phyloP scores from a whole-genome alignment of 2,113 vertebrate genomes.

The Telmatochromis sp. region DNA sequence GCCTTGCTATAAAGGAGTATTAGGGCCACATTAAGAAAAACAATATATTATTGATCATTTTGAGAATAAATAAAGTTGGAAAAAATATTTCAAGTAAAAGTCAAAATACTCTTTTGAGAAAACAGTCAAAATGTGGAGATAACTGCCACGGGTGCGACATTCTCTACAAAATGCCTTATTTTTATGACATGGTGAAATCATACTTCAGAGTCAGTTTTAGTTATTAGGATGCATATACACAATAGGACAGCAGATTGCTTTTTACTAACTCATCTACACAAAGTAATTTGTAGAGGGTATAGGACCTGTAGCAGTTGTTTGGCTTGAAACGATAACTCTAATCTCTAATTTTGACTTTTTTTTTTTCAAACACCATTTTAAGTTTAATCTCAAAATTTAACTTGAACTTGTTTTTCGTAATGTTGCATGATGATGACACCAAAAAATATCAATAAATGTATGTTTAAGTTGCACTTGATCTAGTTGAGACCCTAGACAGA shows the following conservation, averaged over 20 bases:
- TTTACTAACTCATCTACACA: background rate
- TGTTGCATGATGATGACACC: background rate
- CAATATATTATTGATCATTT: background rate
- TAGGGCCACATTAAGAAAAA: background rate
- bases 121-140: background rate
- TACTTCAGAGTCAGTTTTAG: background rate
- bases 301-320: background rate
- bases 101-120: background rate
- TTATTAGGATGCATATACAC: background rate
- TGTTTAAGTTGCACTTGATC: background rate
- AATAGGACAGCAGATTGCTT: background rate
- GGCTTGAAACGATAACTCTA: background rate
- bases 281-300: background rate
- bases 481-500: background rate
- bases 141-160: background rate
- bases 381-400: background rate
- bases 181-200: background rate
- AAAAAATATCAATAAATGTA: background rate
- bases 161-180: background rate
- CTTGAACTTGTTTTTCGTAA: background rate
- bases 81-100: background rate
- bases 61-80: background rate
- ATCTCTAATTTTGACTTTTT: background rate
- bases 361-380: background rate
- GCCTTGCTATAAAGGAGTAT: background rate